A percentile compares a stretch with the other conserved stretches of the same genome.
Evolutionary conservation across 2,888 invertebrate genomes (phyloP).

Genomic region (Drosophila formosana): DNA sequence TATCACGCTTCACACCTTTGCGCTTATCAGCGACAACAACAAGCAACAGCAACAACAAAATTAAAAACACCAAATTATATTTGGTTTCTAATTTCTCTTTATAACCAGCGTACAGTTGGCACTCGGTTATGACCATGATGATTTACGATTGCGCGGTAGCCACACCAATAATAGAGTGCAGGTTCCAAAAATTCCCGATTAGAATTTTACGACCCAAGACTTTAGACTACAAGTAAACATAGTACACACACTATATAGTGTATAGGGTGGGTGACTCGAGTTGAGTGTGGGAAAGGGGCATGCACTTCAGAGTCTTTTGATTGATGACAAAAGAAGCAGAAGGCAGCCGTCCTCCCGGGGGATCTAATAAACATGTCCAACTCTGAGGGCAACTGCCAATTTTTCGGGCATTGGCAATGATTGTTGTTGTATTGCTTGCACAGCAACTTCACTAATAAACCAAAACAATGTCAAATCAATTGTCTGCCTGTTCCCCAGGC

Average conservation of each 20-base stretch:
- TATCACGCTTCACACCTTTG: constrained; percentile 62
- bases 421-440: constrained; percentile 55
- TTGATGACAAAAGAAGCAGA: constrained; percentile 46
- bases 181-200: constrained; percentile 24
- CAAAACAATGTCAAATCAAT: constrained; percentile 64
- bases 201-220: constrained; percentile 36
- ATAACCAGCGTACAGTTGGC: constrained; percentile 59
- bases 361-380: constrained; percentile 77
- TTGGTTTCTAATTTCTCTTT: constrained; percentile 52
- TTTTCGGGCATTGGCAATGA: constrained; percentile 37
- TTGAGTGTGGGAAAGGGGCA: constrained; percentile 60
- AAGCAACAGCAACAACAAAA: background rate
- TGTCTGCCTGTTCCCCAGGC: constrained; percentile 18
- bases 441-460: constrained; percentile 47
- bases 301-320: constrained; percentile 38
- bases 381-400: constrained; percentile 27
- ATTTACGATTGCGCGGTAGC: constrained; percentile 63
- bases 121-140: constrained; percentile 45
- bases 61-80: constrained; percentile 24
- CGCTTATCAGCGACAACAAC: constrained; percentile 59
- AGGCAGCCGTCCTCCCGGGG: constrained; percentile 55
- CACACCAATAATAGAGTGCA: constrained; percentile 20
- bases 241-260: background rate
- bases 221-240: constrained; percentile 26
- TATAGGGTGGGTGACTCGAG: background rate